Evolutionary conservation across 1,140 invertebrate species (phyloP).

Genomic region (Lordiphosa collinella): DNA sequence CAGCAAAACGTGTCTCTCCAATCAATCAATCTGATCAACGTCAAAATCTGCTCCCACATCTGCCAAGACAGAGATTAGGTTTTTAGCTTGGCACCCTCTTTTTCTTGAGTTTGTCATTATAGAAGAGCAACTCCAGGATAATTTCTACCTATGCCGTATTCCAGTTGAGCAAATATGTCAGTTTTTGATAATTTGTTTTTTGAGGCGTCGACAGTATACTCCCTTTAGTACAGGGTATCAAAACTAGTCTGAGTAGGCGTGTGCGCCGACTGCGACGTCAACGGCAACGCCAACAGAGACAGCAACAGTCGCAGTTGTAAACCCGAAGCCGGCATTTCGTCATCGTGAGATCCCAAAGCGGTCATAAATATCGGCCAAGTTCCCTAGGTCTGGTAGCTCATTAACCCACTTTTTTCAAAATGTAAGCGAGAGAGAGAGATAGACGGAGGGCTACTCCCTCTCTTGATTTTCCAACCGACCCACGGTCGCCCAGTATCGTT

Average conservation of each 20-base stretch:
- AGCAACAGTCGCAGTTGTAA: conserved; percentile 13
- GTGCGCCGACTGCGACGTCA: conserved; percentile 4
- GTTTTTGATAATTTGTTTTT: no score
- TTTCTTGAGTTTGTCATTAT: no score
- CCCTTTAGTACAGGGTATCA: conserved; percentile 23
- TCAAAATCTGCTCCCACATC: no score
- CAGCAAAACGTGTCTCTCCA: no score
- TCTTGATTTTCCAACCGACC: conserved; percentile 7
- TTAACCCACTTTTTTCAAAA: conserved; percentile 21
- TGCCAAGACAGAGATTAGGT: no score
- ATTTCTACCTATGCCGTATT: no score
- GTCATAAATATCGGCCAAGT: conserved; percentile 47
- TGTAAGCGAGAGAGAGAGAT: conserved; percentile 10
- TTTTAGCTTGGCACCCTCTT: no score
- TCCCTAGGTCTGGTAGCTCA: conserved; percentile 17
- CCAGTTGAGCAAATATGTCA: no score
- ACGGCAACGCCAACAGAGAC: conserved; percentile 18
- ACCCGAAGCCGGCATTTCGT: conserved; percentile 6
- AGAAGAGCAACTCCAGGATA: no score
- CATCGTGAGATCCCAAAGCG: conserved; percentile 9
- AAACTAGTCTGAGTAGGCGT: conserved; percentile 27
- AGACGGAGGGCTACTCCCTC: conserved; percentile 10
- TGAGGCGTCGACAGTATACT: no score
- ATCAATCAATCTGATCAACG: no score
- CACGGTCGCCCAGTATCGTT: neutral